These are phyloP conservation scores for Aquatica leii DNA, from an alignment of 2,888 invertebrate species.

Conservation along the genomic window DNA sequence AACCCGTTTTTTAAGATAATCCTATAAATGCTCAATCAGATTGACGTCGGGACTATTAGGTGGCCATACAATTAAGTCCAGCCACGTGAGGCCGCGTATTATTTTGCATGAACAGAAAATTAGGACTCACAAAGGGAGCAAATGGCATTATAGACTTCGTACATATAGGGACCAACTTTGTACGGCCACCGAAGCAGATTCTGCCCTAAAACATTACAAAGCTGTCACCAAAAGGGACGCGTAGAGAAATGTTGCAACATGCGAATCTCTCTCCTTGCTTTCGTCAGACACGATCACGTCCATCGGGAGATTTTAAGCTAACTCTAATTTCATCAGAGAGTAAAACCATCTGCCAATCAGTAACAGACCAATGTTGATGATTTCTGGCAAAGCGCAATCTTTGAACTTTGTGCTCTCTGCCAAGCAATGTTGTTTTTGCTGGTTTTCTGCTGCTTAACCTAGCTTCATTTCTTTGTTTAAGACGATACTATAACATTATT, in stretches of 20 bases:
- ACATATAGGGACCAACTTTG: too few relatives aligned
- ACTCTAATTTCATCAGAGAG: conserved; percentile 1
- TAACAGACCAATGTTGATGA: conserved; percentile 6
- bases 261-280: conserved; percentile 12
- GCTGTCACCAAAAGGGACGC: conserved; percentile 1
- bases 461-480: neutral
- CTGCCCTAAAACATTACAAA: neutral
- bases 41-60: too few relatives aligned
- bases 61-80: neutral
- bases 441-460: neutral
- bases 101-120: too few relatives aligned
- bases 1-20: too few relatives aligned
- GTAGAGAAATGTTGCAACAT: neutral
- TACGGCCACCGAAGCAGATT: too few relatives aligned
- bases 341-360: conserved; percentile 1
- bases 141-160: too few relatives aligned
- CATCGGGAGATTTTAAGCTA: conserved; percentile 11
- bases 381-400: neutral
- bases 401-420: neutral
- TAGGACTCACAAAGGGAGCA: too few relatives aligned
- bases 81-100: neutral
- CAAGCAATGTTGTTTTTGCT: neutral
- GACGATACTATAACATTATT: too few relatives aligned
- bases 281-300: conserved; percentile 10
- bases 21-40: too few relatives aligned